Evolutionary conservation across 2,888 invertebrate species (phyloP).

Genomic region (Scaeva pyrastri): DNA sequence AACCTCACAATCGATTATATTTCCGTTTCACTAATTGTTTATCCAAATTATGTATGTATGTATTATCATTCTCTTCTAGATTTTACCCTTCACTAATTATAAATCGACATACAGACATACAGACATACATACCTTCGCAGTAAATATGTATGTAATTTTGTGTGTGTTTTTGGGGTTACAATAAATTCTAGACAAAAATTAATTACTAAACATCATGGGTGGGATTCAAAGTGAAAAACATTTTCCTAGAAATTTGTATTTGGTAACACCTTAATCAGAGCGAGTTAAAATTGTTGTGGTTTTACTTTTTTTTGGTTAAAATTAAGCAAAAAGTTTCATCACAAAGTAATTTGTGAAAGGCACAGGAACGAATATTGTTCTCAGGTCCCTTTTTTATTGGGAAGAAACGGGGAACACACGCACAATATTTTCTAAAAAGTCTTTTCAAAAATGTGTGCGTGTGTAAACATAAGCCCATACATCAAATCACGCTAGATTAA

Average conservation of each 20-base stretch:
- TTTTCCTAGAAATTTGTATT: not conserved
- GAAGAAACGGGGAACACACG: not conserved
- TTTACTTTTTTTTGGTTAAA: too few species aligned
- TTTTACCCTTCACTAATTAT: not conserved
- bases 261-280: not conserved
- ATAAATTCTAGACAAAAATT: not conserved
- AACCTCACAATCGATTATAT: not conserved
- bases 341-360: not conserved
- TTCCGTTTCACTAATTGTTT: slow-evolving; percentile 4
- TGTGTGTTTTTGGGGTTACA: not conserved
- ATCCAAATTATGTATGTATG: not conserved
- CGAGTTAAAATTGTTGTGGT: not conserved
- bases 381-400: not conserved
- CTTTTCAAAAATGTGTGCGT: not conserved
- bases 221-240: not conserved
- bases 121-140: not conserved
- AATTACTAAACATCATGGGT: not conserved
- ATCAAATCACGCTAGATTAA: not conserved
- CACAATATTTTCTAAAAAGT: not conserved
- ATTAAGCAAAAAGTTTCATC: not conserved
- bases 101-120: not conserved
- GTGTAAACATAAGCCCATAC: not conserved
- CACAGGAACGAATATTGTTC: not conserved
- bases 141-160: not conserved
- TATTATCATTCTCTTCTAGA: not conserved